Evolutionary conservation across 1,140 invertebrate genomes (phyloP), one percentile per base, ranked within the genome.

Genomic region (Epicauta chinensis): DNA sequence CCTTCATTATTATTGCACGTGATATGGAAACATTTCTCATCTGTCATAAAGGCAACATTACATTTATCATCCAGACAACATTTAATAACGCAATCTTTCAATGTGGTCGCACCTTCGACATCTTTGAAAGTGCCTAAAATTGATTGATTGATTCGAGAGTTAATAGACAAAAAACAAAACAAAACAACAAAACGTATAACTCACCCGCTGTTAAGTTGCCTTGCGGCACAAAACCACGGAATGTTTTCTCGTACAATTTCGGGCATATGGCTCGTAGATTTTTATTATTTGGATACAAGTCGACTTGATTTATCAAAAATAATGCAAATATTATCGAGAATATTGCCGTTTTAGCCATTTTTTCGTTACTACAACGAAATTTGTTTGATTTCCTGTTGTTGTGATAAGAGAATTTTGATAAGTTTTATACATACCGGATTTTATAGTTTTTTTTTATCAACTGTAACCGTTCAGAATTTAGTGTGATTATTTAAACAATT

Each of bases 41-140:
- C 82, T 50, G 81, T 80, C 65, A 88, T 83, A 61, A 93, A 82
- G 3, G 84, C 87, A 53, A 91, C 81, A 70, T 93, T 86, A 66
- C 90, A 93, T 1, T 67, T 59, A 1, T 75, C 68, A 32, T 79
- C 73, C 1, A 70, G 67, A 66, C 90, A 93, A 64, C 91, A 93
- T 30, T 77, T 74, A 56, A 78, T 72, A 2, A 89, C 77, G 69
- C 90, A 93, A 38, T 80, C 73, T 43, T 78, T 76, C 3, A 84
- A 64, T 11, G 73, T 75, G 38, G 68, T 75, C 5, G 80, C 62
- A 29, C 75, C 71, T 12, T 70, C 64, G 49, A 79, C 76, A 59
- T 81, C 77, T 29, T 73, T 76, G 55, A 77, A 86, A 41, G 74
- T 76, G 9, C 81, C 83, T 68, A 36, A 39, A 62, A 58, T 17